Conservation (phyloP, 2,113 vertebrate genomes). For the Melanocharis versteri region DNA sequence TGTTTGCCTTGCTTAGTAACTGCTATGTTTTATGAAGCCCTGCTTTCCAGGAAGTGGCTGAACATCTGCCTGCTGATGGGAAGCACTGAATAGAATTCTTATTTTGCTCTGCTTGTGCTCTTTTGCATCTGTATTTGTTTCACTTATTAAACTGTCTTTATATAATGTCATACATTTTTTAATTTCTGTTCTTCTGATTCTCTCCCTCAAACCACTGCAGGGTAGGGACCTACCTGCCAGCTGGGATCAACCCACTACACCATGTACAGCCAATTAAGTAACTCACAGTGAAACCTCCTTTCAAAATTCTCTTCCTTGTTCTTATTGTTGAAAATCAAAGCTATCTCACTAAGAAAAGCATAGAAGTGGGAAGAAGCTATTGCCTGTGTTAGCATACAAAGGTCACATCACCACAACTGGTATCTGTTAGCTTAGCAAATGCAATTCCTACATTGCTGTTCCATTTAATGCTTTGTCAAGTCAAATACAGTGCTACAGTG, state of each 20-base stretch:
- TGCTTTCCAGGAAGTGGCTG: background rate
- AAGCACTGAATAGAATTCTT: background rate
- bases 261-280: background rate
- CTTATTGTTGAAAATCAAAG: background rate
- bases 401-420: background rate
- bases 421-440: background rate
- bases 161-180: background rate
- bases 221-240: background rate
- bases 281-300: background rate
- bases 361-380: background rate
- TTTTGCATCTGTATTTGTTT: no score
- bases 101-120: background rate
- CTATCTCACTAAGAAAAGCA: background rate
- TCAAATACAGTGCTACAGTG: background rate
- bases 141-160: background rate
- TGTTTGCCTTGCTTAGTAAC: background rate
- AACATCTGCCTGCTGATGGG: background rate
- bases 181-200: background rate
- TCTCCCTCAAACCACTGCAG: background rate
- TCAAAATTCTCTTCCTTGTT: background rate
- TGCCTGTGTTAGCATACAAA: background rate
- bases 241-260: background rate
- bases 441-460: background rate
- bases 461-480: background rate
- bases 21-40: rapidly evolving